Base-by-base conservation (phyloP, 1,140 invertebrate genomes). In the Drosophila punjabiensis region DNA sequence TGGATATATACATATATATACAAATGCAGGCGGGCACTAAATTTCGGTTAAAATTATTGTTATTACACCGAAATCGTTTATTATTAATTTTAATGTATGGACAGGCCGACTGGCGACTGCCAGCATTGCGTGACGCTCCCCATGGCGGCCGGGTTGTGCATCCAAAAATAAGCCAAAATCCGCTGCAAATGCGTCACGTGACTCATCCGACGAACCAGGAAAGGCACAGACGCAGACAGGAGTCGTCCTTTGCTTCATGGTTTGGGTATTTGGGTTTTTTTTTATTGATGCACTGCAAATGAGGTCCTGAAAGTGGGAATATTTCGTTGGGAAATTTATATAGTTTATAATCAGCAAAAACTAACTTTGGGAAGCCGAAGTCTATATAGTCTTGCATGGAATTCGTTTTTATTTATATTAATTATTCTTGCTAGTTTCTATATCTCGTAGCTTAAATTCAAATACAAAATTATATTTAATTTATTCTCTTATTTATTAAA, bases 1-100 rank as follows among this genome's bases (percentile, higher is more conserved):
- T 74, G 64, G 30, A 53, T 52, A 30, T 56, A 35, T n/a, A 24
- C 13, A 28, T 37, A 68, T 32, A 68, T 32, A 39, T 37, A 50
- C 55, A 62, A 77, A 75, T 74, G 76, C 84, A 79, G 62, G 62
- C 85, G 70, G 75, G 82, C 73, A 86, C 71, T 90, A 90, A 91
- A 90, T 90, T 90, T 89, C 71, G 81, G 79, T 52, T 77, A 80
- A 90, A 90, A 90, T 90, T 90, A 90, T 90, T 90, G 87, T 90
- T 90, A 90, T 90, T 90, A 90, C 86, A 78, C 73, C 59, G 82
- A 81, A 90, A 90, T 90, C 86, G 86, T 90, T 90, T 90, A 90
- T 90, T 90, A 90, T 90, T 90, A 90, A 90, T 90, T 90, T 90
- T 90, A 90, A 89, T 89, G 86, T 86, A 79, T 85, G 86, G 67